These are phyloP conservation scores for Tarsius wallacei DNA, from an alignment of 2,797 vertebrate genomes.

Conservation along the genomic window DNA sequence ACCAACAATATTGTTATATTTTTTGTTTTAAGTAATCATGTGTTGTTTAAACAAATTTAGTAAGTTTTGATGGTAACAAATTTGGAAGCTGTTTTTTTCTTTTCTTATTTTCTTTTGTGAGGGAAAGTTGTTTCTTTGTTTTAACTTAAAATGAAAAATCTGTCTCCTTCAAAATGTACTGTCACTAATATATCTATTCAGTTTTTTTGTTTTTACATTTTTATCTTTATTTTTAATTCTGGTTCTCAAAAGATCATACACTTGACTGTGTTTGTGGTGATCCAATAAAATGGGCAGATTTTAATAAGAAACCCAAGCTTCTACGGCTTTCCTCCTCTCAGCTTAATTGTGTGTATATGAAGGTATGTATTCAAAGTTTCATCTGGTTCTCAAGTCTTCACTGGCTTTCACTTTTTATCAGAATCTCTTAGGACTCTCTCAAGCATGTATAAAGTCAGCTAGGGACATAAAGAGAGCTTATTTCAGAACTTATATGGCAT, in stretches of 20 bases:
- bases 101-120: neutral
- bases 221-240: conserved; percentile 30
- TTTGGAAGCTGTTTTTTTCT: neutral
- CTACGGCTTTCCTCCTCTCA: neutral
- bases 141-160: conserved; percentile 20
- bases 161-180: neutral
- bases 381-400: neutral
- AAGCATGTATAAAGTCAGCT: neutral
- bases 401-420: neutral
- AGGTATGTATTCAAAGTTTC: neutral
- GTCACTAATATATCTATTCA: neutral
- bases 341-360: neutral
- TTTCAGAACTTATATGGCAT: neutral
- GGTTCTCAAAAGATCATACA: neutral
- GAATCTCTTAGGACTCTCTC: neutral
- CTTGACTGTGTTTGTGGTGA: neutral
- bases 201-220: neutral
- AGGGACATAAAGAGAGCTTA: neutral
- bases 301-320: neutral
- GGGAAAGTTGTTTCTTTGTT: neutral
- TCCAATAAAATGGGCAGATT: neutral
- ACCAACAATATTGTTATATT: neutral
- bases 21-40: neutral
- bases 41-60: neutral
- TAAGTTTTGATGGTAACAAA: neutral